A percentile compares a stretch with the other conserved stretches of the same genome.
These are phyloP conservation scores for Urocitellus parryii DNA, from an alignment of 2,113 vertebrate species.

Conservation along the genomic window DNA sequence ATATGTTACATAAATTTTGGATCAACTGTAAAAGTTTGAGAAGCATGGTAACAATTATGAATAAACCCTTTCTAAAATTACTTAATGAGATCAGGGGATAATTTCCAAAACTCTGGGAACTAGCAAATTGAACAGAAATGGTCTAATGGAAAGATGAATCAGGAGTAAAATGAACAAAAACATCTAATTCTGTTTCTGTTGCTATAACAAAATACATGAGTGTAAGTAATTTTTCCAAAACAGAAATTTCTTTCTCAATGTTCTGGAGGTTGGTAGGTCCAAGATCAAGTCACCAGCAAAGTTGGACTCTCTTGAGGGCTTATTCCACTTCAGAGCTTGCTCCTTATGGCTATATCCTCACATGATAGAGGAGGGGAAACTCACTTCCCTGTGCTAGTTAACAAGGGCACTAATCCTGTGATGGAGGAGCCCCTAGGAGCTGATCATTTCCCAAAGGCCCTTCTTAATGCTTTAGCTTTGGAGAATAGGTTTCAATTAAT, in stretches of 20 bases:
- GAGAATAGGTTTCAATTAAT: background rate
- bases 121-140: background rate
- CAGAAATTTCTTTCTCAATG: background rate
- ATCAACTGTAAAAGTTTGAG: background rate
- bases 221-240: background rate
- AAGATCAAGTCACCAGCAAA: background rate
- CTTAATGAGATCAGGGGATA: background rate
- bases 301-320: background rate
- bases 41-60: background rate
- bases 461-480: background rate
- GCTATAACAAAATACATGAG: background rate
- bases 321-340: background rate
- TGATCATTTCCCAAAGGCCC: background rate
- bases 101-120: background rate
- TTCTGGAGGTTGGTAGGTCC: background rate
- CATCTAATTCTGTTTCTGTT: background rate
- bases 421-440: too few relatives aligned
- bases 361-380: background rate
- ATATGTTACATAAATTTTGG: background rate
- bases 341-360: background rate
- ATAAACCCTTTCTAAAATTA: background rate
- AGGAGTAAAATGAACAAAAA: background rate
- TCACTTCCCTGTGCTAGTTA: background rate
- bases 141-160: background rate
- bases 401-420: background rate